Base-by-base conservation (phyloP, 2,113 vertebrate species). In the Cinclus mexicanus region DNA sequence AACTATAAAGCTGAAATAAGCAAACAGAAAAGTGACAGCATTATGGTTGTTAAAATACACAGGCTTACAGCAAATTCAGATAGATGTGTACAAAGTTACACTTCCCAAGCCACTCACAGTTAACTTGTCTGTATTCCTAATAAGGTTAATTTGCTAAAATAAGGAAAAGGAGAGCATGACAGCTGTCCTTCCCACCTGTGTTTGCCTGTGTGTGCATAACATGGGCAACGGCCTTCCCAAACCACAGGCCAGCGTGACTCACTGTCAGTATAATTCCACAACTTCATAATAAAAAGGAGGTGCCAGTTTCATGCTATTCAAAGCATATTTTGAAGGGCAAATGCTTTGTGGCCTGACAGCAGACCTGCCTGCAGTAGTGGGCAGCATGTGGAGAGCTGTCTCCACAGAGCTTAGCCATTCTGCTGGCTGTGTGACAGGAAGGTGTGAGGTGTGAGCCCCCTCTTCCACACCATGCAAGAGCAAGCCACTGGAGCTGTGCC, bases 381-480 rank as follows among this genome's bases (percentile, higher is more conserved):
- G 20, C 5, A 15, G 9, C 1, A 14, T 33, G 56, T 24, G 41
- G 3, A 0, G 14, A 55, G 81, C 60, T n/a, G 10, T 21, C 35
- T 4, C 16, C 2, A 0, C 2, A 6, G 31, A 41, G 61, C 55
- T 16, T 16, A 89, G 82, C 21, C 0, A 14, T 26, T 16, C 72
- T 68, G 33, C 53, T n/a, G 60, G 42, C 26, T 67, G 65, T 8
- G 1, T 14, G 11, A 31, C 7, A 7, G 61, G 46, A 70, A 3
- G 59, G n/a, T 50, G 39, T 2, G 4, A 17, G 14, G 21, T 69
- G 31, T 12, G 22, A 60, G 25, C 14, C n/a, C 50, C 41, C 44
- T 47, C 61, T 63, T 26, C 53, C 10, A 1, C 7, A 8, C 42
- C 46, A 7, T 4, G 6, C 53, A 37, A 22, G 39, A 46, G 23